Evolutionary conservation across 1,140 invertebrate genomes (phyloP).

Genomic region (Halyomorpha halys): DNA sequence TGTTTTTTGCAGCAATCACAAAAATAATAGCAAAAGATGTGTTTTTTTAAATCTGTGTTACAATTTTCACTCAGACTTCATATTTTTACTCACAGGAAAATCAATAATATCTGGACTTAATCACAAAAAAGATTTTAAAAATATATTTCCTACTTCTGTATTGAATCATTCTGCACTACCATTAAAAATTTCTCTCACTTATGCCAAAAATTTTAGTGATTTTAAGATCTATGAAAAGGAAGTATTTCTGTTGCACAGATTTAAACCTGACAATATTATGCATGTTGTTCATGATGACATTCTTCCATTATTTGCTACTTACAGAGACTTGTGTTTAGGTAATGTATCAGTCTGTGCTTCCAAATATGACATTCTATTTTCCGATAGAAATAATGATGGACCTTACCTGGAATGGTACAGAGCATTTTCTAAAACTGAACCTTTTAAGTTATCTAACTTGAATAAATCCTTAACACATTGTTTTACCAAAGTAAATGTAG

Average conservation of each 20-base stretch:
- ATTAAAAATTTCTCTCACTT: slow-evolving; percentile 26
- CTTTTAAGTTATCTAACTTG: slow-evolving; percentile 22
- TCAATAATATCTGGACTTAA: slow-evolving; percentile 29
- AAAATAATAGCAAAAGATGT: slow-evolving; percentile 25
- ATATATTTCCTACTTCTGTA: slow-evolving; percentile 29
- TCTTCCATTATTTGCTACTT: slow-evolving; percentile 39
- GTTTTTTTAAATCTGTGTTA: slow-evolving; percentile 31
- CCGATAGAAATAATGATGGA: slow-evolving; percentile 26
- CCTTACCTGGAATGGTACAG: slow-evolving; percentile 30
- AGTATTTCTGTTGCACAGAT: slow-evolving; percentile 34
- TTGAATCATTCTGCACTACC: slow-evolving; percentile 27
- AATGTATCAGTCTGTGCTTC: slow-evolving; percentile 31
- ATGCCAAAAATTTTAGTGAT: slow-evolving; percentile 1
- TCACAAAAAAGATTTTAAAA: slow-evolving; percentile 26
- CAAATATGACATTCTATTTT: slow-evolving; percentile 28
- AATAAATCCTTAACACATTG: slow-evolving; percentile 31
- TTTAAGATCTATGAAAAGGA: slow-evolving; percentile 9
- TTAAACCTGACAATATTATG: slow-evolving; percentile 48
- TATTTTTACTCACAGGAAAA: slow-evolving; percentile 27
- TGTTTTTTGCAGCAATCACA: slow-evolving; percentile 24
- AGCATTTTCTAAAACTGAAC: slow-evolving; percentile 27
- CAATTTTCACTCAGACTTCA: slow-evolving; percentile 25
- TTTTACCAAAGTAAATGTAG: slow-evolving; percentile 37
- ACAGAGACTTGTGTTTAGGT: slow-evolving; percentile 34
- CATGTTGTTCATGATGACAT: slow-evolving; percentile 49